Evolutionary conservation across 2,113 vertebrate genomes (phyloP).

Genomic region (Noctilio leporinus): DNA sequence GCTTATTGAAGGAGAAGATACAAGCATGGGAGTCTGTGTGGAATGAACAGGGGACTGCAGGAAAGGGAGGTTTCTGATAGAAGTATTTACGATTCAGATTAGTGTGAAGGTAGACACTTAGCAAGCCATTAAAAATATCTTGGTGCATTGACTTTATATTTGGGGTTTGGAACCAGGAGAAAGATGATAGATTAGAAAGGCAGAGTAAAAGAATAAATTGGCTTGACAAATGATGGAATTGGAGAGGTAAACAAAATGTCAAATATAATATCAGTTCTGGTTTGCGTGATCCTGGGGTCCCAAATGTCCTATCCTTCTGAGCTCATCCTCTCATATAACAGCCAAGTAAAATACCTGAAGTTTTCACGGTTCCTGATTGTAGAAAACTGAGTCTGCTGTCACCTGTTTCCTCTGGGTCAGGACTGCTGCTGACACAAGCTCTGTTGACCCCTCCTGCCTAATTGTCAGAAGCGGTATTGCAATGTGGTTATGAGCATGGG

Average conservation of each 20-base stretch:
- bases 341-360: neutral
- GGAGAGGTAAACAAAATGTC: neutral
- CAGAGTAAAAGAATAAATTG: neutral
- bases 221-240: neutral
- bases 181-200: neutral
- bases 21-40: neutral
- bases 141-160: neutral
- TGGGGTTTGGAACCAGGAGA: neutral
- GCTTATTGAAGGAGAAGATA: neutral
- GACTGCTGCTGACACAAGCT: rapidly evolving
- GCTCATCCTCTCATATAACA: neutral
- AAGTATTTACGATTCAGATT: neutral
- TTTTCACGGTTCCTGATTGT: neutral
- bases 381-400: neutral
- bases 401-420: neutral
- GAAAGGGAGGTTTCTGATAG: neutral
- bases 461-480: neutral
- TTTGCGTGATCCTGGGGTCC: neutral
- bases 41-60: neutral
- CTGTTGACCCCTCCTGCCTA: neutral
- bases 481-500: neutral
- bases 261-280: neutral
- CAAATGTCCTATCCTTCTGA: neutral
- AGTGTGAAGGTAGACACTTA: neutral
- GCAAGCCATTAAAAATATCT: neutral